Evolutionary conservation across 2,113 vertebrate genomes (phyloP), one percentile per base, ranked within the genome.

Genomic region (Anolis carolinensis): DNA sequence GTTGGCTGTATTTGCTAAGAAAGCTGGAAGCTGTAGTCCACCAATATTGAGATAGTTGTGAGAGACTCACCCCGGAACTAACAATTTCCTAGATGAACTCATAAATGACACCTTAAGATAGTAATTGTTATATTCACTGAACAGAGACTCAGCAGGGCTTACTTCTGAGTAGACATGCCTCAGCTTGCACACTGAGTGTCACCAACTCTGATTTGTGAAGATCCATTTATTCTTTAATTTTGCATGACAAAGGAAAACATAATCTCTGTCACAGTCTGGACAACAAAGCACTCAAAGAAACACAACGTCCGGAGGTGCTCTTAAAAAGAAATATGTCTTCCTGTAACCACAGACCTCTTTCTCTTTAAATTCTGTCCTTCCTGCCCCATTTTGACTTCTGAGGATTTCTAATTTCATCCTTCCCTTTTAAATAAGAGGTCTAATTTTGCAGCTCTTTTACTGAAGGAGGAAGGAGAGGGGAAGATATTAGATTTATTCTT

Each of bases 251-350:
- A 89, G 85, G 79, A 88, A 87, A 92, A 79, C 0, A 20, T 1
- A 4, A 71, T 76, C 86, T 87, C 39, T 91, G 92, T 92, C 82
- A 87, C 87, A 85, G 87, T 78, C 80, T 0, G 0, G 83, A 88
- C 89, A 90, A 91, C 87, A 89, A 95, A 88, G 87, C 92, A 87
- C 90, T 93, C 92, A 89, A 93, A 94, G 87, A 74, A 93, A 78
- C 91, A 89, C 85, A 89, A 92, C 91, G 93, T 94, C 91, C 92
- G 93, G 91, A 90, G 83, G 83, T 92, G 82, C 85, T 90, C 89
- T 86, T 80, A 18, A 52, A 88, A 92, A 93, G 88, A 94, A 92
- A 94, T 90, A 94, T 79, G 81, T 83, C 89, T 94, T 93, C 93
- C 93, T 93, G 86, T 87, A 81, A 80, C 67, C 25, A 89, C 78